phyloP scores from a whole-genome alignment of 1,140 invertebrate species.

The Chelonus insularis region DNA sequence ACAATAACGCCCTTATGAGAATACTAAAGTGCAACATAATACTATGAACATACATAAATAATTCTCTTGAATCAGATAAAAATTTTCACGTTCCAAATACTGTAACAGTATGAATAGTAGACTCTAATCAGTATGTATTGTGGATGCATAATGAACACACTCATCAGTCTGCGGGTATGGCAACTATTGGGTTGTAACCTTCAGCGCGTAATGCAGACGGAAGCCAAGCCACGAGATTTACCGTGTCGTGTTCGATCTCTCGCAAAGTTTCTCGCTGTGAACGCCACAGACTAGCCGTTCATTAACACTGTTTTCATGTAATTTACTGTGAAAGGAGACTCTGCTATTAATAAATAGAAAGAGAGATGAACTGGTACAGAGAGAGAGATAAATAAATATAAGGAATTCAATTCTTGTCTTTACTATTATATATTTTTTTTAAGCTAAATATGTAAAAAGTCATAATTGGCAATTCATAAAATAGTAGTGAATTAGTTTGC shows the following conservation, averaged over 20 bases:
- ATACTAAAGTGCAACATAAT: no score
- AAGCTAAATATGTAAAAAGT: no score
- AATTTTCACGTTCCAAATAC: no score
- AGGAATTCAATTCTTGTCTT: no score
- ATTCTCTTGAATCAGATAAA: neutral
- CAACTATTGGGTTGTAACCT: conserved; percentile 1
- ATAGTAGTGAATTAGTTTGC: no score
- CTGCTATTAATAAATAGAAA: conserved; percentile 24
- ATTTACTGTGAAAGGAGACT: conserved; percentile 30
- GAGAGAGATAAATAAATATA: no score
- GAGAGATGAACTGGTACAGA: no score
- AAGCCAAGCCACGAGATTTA: conserved; percentile 2
- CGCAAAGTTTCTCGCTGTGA: neutral
- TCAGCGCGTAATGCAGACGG: neutral
- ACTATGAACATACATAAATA: no score
- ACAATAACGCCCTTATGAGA: no score
- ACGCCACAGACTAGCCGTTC: conserved; percentile 21
- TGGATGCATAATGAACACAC: conserved; percentile 13
- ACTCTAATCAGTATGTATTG: conserved; percentile 7
- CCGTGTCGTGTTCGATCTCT: neutral
- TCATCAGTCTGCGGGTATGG: conserved; percentile 4
- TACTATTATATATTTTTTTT: neutral
- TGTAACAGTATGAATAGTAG: neutral
- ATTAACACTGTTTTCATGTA: conserved; percentile 38
- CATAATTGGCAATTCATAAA: no score